Base-by-base conservation (phyloP, 2,888 invertebrate genomes). In the Chrysopilus asiliformis region DNA sequence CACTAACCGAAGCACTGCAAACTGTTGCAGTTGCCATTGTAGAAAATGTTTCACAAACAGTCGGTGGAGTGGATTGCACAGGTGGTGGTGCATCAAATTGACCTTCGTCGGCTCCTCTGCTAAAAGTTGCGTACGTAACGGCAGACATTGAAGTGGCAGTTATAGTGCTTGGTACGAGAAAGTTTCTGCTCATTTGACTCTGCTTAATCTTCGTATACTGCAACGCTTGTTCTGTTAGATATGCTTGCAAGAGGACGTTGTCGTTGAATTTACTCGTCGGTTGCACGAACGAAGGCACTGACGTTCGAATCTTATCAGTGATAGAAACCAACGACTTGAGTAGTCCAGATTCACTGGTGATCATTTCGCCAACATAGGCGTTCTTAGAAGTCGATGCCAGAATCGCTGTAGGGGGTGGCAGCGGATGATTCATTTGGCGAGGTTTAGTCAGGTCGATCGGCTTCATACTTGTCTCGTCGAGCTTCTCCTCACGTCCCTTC, bases 121-220 rank as follows among this genome's bases (percentile, higher is more conserved):
- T 34, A 5, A 24, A 26, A 20, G 30, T 34, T n/a, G 20, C 13
- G 15, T 19, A 14, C n/a, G n/a, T 25, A 6, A 26, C 26, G 16
- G 14, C 19, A 2, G 36, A 31, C 14, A 17, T 8, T 4, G 36
- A 12, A 2, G 15, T 10, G 8, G 13, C 17, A 13, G 12, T 18
- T n/a, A 19, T n/a, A 9, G 16, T 14, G 5, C 18, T n/a, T 2
- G 29, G 12, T n/a, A 26, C 28, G 26, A 20, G 32, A 24, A 38
- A 34, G 24, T n/a, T 41, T 12, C 31, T 53, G 39, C 48, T 55
- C 39, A 57, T 54, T 53, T 76, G 75, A 45, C 73, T 74, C 53
- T 78, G 78, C 56, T 80, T 81, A 40, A 79, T 76, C 57, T 74
- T 75, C 25, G 75, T 70, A 53, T 79, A 76, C 52, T 75, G 69